Evolutionary conservation across 2,797 vertebrate species (phyloP).

Genomic region (Ispidina picta): DNA sequence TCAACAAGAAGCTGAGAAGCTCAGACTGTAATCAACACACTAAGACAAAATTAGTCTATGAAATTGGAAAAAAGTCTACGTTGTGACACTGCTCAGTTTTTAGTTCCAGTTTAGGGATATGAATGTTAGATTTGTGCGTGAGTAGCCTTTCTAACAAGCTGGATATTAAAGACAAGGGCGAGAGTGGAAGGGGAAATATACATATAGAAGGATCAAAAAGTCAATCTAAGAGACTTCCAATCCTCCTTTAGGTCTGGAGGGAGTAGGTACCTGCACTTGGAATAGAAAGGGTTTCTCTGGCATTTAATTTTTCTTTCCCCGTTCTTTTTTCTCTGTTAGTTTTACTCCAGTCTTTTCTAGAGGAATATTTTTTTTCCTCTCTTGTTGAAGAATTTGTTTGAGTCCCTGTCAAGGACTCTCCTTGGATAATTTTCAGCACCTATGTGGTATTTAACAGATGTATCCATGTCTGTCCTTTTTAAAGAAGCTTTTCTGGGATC

Average conservation of each 20-base stretch:
- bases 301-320: neutral
- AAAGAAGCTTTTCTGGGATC: neutral
- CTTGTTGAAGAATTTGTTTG: neutral
- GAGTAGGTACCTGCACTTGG: neutral
- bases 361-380: neutral
- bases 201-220: neutral
- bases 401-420: neutral
- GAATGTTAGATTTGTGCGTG: neutral
- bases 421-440: neutral
- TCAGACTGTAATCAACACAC: neutral
- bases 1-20: neutral
- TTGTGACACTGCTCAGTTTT: neutral
- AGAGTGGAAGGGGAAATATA: neutral
- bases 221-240: accelerated
- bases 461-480: neutral
- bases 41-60: neutral
- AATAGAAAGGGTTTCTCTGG: neutral
- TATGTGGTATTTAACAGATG: neutral
- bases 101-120: neutral
- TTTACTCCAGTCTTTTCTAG: neutral
- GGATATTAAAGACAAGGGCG: neutral
- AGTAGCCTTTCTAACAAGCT: neutral
- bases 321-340: neutral
- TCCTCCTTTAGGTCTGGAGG: neutral
- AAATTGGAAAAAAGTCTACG: neutral